phyloP scores from a whole-genome alignment of 2,113 vertebrate species.

The Dasyurus viverrinus region DNA sequence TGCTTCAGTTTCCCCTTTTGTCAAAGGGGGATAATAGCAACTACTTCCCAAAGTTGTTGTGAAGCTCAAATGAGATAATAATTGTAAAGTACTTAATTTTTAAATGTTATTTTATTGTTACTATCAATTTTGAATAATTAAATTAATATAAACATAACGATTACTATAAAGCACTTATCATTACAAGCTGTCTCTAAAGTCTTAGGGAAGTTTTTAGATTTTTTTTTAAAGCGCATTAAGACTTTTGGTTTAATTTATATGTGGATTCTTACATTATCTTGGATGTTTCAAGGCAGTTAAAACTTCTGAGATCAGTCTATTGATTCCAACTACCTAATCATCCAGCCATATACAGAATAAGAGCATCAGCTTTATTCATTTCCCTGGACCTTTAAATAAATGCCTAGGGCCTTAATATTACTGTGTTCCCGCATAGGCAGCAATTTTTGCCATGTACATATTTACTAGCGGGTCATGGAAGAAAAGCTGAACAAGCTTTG shows the following conservation, averaged over 20 bases:
- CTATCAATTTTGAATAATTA: background rate
- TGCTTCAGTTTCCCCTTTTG: background rate
- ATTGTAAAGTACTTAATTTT: background rate
- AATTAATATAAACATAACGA: background rate
- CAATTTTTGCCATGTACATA: background rate
- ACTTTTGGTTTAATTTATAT: background rate
- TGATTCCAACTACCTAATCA: background rate
- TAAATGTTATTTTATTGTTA: background rate
- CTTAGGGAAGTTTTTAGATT: background rate
- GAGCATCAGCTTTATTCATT: background rate
- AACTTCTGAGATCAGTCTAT: background rate
- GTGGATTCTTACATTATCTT: background rate
- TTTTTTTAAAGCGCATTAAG: background rate
- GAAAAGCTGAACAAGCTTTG: background rate
- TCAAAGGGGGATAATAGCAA: background rate
- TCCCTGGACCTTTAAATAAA: background rate
- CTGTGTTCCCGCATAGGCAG: background rate
- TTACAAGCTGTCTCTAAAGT: background rate
- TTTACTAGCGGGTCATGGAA: background rate
- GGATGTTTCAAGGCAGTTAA: background rate
- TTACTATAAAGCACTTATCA: background rate
- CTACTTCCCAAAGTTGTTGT: background rate
- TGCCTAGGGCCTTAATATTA: background rate
- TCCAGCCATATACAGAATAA: background rate
- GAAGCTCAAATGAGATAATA: background rate